Base-by-base conservation (phyloP, 2,888 invertebrate species). In the Tiliacea citrago region DNA sequence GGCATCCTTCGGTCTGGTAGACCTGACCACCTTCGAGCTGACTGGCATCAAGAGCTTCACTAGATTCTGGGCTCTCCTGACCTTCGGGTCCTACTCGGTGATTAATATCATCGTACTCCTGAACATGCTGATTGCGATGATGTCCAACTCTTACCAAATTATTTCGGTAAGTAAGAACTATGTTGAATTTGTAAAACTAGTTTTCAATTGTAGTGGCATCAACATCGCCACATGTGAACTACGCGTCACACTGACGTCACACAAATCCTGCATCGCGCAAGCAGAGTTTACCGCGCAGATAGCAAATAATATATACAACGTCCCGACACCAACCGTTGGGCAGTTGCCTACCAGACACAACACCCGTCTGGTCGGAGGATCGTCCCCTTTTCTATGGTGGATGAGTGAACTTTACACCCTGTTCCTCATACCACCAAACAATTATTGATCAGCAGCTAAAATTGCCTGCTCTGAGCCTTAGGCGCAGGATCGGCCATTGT, bases 71-170 rank as follows among this genome's bases (percentile, higher is more conserved):
- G 99, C 99, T 0, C 97, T 99, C 72, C 97, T 99, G 8, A 99
- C 99, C 98, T 99, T 99, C 92, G 99, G 99, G 60, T 99, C 98
- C 9, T 99, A 99, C 95, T 99, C 99, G 75, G 99, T 99, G 81
- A 99, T 99, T 94, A 99, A 99, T 93, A 98, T 99, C 83, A 99
- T 99, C 88, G 99, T 99, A 1, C 97, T 99, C 45, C 97, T 99
- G 81, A 99, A 99, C 95, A 99, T 99, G 98, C 97, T 99, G 58
- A 99, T 99, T 92, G 99, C 99, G 91, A 99, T 99, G 99, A 99
- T 99, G 99, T 99, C 99, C 78, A 99, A 99, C 94, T 99, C 99
- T 1, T 99, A 99, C 95, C 99, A 99, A 96, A 98, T 99, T 81
- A 99, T 99, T 90, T 99, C 99, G 89, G 99, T 99, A 96, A 97